Evolutionary conservation across 1,140 invertebrate genomes (phyloP).

Genomic region (Oscheius sp.): DNA sequence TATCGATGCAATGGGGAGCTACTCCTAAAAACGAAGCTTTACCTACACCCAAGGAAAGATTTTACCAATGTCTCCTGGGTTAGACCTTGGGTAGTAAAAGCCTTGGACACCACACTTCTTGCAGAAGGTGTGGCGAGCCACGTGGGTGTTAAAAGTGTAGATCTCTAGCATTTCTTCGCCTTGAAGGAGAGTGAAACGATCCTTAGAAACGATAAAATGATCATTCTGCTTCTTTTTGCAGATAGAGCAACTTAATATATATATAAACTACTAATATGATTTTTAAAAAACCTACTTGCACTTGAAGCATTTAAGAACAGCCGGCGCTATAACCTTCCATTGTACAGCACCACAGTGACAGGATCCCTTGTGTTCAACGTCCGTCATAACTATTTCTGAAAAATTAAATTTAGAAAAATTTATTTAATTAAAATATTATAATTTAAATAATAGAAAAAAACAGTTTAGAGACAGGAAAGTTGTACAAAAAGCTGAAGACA

Average conservation of each 20-base stretch:
- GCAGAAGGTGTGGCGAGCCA: slow-evolving; percentile 67
- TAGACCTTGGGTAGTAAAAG: slow-evolving; percentile 66
- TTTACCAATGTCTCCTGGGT: slow-evolving; percentile 65
- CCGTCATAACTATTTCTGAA: slow-evolving; percentile 19
- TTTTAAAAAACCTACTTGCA: slow-evolving; percentile 64
- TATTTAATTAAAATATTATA: no score
- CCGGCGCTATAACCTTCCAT: slow-evolving; percentile 63
- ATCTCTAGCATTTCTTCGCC: slow-evolving; percentile 64
- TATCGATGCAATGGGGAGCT: slow-evolving; percentile 64
- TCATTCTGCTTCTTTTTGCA: slow-evolving; percentile 66
- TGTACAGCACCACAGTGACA: slow-evolving; percentile 66
- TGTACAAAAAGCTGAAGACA: no score
- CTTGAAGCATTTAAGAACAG: slow-evolving; percentile 60
- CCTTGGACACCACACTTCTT: slow-evolving; percentile 66
- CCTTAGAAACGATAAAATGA: slow-evolving; percentile 64
- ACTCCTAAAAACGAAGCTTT: slow-evolving; percentile 59
- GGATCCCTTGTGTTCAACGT: slow-evolving; percentile 62
- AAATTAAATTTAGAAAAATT: no score
- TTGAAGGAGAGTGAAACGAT: slow-evolving; percentile 63
- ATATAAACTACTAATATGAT: not conserved
- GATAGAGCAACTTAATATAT: slow-evolving; percentile 64
- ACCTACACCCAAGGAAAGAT: not conserved
- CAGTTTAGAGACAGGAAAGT: no score
- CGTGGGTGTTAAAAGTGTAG: slow-evolving; percentile 66
- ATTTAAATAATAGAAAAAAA: no score